phyloP scores from a whole-genome alignment of 2,888 invertebrate species.

The Halictus ligatus region DNA sequence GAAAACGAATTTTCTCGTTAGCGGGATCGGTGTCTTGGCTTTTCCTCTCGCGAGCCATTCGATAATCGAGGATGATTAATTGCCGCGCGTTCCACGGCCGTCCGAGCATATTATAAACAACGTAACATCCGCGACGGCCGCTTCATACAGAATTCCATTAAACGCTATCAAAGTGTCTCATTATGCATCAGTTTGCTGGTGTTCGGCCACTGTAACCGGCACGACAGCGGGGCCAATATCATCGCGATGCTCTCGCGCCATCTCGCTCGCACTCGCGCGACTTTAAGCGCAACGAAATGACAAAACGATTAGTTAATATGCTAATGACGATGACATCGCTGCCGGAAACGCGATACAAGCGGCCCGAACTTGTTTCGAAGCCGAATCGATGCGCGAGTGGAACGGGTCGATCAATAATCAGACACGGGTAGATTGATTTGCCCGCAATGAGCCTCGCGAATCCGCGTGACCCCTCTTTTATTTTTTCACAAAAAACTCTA shows the following conservation, averaged over 20 bases:
- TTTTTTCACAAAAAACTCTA: background rate
- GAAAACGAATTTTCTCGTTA: background rate
- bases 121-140: constrained; percentile 54
- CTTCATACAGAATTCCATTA: constrained; percentile 77
- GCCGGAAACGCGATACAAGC: background rate
- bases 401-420: background rate
- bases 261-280: constrained; percentile 46
- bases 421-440: background rate
- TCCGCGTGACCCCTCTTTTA: background rate
- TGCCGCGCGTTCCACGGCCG: constrained; percentile 41
- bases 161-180: constrained; percentile 79
- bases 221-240: constrained; percentile 73
- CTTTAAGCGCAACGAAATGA: constrained; percentile 20
- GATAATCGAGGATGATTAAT: constrained; percentile 61
- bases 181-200: constrained; percentile 72
- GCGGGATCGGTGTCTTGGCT: background rate
- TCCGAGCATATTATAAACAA: constrained; percentile 69
- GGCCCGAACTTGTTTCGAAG: background rate
- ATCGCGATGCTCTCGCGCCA: constrained; percentile 34
- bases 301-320: constrained; percentile 4
- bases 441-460: background rate
- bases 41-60: background rate
- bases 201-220: constrained; percentile 56
- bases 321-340: background rate
- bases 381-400: background rate